Conservation (phyloP, 2,888 invertebrate genomes). For the Norana najaformis region DNA sequence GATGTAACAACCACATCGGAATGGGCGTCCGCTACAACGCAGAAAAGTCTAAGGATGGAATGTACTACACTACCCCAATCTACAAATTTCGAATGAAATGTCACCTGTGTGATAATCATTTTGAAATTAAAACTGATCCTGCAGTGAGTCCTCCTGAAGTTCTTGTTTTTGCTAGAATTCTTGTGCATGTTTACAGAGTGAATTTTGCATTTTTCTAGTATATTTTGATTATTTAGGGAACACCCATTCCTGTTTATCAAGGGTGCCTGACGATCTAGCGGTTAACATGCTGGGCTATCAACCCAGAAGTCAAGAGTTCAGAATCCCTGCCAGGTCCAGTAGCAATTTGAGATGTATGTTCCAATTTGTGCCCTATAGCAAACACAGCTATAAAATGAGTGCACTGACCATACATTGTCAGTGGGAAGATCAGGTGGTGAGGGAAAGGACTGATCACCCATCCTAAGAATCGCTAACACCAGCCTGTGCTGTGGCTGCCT, state of each 20-base stretch:
- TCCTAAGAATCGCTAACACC: too few relatives aligned
- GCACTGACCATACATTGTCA: too few relatives aligned
- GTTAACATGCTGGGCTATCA: background rate
- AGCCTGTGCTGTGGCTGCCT: too few relatives aligned
- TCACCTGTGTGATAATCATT: slow-evolving; percentile 93
- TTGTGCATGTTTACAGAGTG: background rate
- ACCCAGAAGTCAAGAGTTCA: too few relatives aligned
- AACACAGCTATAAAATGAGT: background rate
- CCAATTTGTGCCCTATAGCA: background rate
- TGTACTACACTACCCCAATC: slow-evolving; percentile 96
- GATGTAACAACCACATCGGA: slow-evolving; percentile 95
- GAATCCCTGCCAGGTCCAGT: too few relatives aligned
- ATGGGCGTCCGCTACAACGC: slow-evolving; percentile 96
- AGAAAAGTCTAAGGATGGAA: slow-evolving; percentile 75
- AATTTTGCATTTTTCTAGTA: background rate
- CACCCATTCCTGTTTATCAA: slow-evolving; percentile 92
- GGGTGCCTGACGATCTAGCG: slow-evolving; percentile 75
- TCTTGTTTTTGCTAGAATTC: background rate
- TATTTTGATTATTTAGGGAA: slow-evolving; percentile 70
- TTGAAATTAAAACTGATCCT: slow-evolving; percentile 97
- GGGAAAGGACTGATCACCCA: too few relatives aligned
- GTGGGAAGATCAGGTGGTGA: too few relatives aligned
- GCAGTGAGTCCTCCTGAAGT: slow-evolving; percentile 67
- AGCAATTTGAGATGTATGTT: background rate
- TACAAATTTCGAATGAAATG: slow-evolving; percentile 99